Evolutionary conservation across 1,140 invertebrate genomes (phyloP).

Genomic region (Drosophila kurseongensis): DNA sequence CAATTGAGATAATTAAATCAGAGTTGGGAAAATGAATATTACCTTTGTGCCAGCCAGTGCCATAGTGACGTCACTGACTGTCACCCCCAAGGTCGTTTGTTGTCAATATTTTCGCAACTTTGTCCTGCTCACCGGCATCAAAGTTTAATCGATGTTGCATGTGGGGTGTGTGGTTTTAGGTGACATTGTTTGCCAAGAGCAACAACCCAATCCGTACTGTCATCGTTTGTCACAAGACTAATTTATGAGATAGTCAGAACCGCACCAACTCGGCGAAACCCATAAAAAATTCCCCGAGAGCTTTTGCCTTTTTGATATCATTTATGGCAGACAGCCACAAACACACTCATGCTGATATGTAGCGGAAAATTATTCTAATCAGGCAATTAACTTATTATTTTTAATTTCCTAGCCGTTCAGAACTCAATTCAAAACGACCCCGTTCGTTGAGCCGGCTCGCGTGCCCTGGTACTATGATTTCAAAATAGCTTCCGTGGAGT

Average conservation of each 20-base stretch:
- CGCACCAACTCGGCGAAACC: slow-evolving; percentile 31
- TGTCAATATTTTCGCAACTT: slow-evolving; percentile 39
- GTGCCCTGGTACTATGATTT: slow-evolving; percentile 41
- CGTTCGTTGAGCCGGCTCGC: slow-evolving; percentile 33
- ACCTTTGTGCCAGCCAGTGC: slow-evolving; percentile 18
- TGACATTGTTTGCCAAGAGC: slow-evolving; percentile 40
- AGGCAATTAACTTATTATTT: slow-evolving; percentile 79
- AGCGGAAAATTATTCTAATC: slow-evolving; percentile 67
- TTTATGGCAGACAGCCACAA: slow-evolving; percentile 32
- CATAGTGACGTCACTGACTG: slow-evolving; percentile 34
- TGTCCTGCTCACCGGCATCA: slow-evolving; percentile 39
- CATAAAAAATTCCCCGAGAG: slow-evolving; percentile 25
- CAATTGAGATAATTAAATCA: slow-evolving; percentile 59
- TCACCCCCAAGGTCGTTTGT: slow-evolving; percentile 30
- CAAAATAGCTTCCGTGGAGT: slow-evolving; percentile 8
- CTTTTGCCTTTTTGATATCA: slow-evolving; percentile 59
- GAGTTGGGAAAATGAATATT: slow-evolving; percentile 8
- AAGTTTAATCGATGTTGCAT: slow-evolving; percentile 75
- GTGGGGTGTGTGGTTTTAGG: slow-evolving; percentile 6
- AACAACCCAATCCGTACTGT: slow-evolving; percentile 54
- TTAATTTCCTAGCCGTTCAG: slow-evolving; percentile 42
- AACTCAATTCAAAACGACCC: slow-evolving; percentile 37
- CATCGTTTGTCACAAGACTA: slow-evolving; percentile 82
- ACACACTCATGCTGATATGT: slow-evolving; percentile 9
- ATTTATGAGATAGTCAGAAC: slow-evolving; percentile 78